These are phyloP conservation scores for Brachyhypopomus gauderio DNA, from an alignment of 2,113 vertebrate species.

Conservation along the genomic window DNA sequence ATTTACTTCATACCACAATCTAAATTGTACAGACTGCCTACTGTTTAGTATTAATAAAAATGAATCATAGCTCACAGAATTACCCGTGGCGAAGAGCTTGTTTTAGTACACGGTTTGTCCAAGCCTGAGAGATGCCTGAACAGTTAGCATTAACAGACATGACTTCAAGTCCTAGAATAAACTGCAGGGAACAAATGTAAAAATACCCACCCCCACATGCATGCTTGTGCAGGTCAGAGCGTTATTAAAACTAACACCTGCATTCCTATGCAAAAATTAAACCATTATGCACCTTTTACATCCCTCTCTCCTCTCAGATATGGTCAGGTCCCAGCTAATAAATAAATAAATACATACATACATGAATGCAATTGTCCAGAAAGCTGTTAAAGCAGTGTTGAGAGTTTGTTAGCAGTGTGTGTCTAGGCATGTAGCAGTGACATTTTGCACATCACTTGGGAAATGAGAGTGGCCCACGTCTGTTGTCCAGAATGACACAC, in stretches of 20 bases:
- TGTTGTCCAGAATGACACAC: constrained; percentile 22
- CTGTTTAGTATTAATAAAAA: no score
- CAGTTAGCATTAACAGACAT: no score
- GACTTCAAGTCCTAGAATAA: no score
- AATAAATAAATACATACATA: not conserved
- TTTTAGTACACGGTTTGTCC: not conserved
- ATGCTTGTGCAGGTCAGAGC: no score
- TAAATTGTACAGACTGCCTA: no score
- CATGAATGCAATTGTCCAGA: not conserved
- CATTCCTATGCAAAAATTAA: no score
- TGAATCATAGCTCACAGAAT: no score
- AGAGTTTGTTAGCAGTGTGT: not conserved
- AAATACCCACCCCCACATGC: no score
- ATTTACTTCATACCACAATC: no score
- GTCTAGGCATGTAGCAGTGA: not conserved
- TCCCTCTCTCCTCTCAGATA: not conserved
- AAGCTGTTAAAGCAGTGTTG: constrained; percentile 3
- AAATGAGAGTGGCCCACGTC: not conserved
- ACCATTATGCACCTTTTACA: not conserved
- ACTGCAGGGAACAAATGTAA: not conserved
- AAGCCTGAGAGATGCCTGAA: no score
- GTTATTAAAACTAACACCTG: not conserved
- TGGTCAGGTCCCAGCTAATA: not conserved
- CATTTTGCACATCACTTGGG: not conserved
- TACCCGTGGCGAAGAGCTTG: no score